Conservation (phyloP, 2,888 invertebrate species). For the Tethea ocularis region DNA sequence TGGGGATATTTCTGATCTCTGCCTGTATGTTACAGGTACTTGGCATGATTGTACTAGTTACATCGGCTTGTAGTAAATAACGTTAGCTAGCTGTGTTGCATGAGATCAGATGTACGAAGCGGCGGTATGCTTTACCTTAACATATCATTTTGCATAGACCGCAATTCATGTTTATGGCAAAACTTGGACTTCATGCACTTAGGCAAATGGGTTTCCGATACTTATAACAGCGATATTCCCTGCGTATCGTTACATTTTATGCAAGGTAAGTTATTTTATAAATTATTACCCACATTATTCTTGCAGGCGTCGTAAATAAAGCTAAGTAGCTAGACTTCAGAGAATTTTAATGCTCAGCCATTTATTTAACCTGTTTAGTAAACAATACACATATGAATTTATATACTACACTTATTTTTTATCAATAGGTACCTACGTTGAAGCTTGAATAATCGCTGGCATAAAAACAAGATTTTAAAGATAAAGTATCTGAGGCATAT, state of each 20-base stretch:
- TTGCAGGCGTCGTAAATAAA: slow-evolving; percentile 38
- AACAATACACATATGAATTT: neutral
- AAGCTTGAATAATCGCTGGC: neutral
- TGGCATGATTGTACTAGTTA: neutral
- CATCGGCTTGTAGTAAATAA: neutral
- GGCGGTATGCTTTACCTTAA: slow-evolving; percentile 66
- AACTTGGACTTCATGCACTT: slow-evolving; percentile 82
- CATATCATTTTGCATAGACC: slow-evolving; percentile 77
- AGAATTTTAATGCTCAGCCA: slow-evolving; percentile 20
- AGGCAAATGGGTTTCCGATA: slow-evolving; percentile 82
- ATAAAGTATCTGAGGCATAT: neutral
- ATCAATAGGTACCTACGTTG: neutral
- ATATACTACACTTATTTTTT: neutral
- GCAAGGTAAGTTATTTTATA: slow-evolving; percentile 60
- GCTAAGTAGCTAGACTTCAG: slow-evolving; percentile 20
- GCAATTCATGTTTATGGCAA: slow-evolving; percentile 82
- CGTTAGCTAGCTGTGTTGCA: neutral
- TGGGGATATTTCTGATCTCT: slow-evolving; percentile 41
- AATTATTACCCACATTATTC: slow-evolving; percentile 61
- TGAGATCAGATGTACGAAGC: slow-evolving; percentile 23
- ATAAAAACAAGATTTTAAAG: neutral
- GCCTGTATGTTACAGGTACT: slow-evolving; percentile 34
- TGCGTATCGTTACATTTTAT: slow-evolving; percentile 68
- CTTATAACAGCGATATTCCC: slow-evolving; percentile 72
- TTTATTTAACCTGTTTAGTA: neutral